phyloP scores from a whole-genome alignment of 2,888 invertebrate genomes.

The Amblyteles armatorius region DNA sequence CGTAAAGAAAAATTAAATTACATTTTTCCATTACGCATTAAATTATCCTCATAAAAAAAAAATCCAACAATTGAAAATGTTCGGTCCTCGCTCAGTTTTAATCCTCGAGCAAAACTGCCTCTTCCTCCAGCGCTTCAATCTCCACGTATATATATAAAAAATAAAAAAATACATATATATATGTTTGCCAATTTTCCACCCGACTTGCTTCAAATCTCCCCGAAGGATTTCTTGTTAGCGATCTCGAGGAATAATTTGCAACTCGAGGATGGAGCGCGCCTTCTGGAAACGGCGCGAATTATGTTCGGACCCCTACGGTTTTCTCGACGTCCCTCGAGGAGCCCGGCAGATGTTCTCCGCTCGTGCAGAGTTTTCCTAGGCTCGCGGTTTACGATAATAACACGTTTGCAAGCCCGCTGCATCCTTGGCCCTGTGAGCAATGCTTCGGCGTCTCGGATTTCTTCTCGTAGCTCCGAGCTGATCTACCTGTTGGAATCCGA shows the following conservation, averaged over 20 bases:
- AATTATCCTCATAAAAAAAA: background rate
- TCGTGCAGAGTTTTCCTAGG: constrained; percentile 27
- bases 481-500: constrained; percentile 30
- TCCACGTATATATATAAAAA: background rate
- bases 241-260: background rate
- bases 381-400: constrained; percentile 34
- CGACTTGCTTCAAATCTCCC: background rate
- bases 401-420: constrained; percentile 6
- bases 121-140: background rate
- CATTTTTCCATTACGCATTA: background rate
- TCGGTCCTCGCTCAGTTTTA: background rate
- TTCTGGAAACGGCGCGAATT: constrained; percentile 7
- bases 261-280: background rate
- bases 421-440: constrained; percentile 19
- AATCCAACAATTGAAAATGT: background rate
- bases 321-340: constrained; percentile 15
- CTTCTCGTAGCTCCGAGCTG: constrained; percentile 20
- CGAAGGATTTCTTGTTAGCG: constrained; percentile 3
- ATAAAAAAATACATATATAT: background rate
- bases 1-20: too few species aligned
- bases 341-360: background rate
- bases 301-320: constrained; percentile 12
- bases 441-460: constrained; percentile 9
- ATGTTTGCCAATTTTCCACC: background rate
- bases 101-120: background rate